Base-by-base conservation (phyloP, 2,888 invertebrate genomes). In the Adelognathus sp. region DNA sequence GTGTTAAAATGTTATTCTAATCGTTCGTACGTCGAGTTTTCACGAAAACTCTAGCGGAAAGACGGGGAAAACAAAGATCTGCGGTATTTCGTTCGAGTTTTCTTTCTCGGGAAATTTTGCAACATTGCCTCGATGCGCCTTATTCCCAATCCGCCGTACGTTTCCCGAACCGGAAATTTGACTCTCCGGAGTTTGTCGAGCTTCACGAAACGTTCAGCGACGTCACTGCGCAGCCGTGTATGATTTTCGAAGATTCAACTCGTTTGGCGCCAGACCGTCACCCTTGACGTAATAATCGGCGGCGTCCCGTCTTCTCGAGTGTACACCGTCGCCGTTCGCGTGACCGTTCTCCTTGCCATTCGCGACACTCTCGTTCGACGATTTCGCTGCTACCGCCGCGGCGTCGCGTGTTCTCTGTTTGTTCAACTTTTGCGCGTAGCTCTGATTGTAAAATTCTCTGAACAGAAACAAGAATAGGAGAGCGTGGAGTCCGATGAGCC, bases 401-500 rank as follows among this genome's bases (percentile, higher is more conserved):
- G 75, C n/a, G n/a, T n/a, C n/a, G n/a, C n/a, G n/a, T 67, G 83
- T 77, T 64, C 82, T 87, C 73, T 75, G 84, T 33, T 63, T 52
- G 1, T 69, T 81, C 39, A 36, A 86, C 74, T 87, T 88, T 29
- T 87, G 85, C 0, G 85, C 86, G 92, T 97, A 97, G 16, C 95
- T 94, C 91, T 96, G 95, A 89, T 96, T 95, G 94, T 98, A 98
- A 93, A 98, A 98, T 91, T 98, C 96, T 89, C 96, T 96, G 94
- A 98, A 98, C 79, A 98, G 94, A 94, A 97, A 96, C 94, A 97
- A 96, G 95, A 98, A 98, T 95, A 98, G 96, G 83, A 98, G 95
- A 1, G 98, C 98, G 92, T 98, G 98, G 93, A 97, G 95, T 74
- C 98, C 98, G 90, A 98, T 98, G 97, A 97, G 98, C 97, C 97